Conservation (phyloP, 2,797 vertebrate genomes). For the Hephaestus fuliginosus region DNA sequence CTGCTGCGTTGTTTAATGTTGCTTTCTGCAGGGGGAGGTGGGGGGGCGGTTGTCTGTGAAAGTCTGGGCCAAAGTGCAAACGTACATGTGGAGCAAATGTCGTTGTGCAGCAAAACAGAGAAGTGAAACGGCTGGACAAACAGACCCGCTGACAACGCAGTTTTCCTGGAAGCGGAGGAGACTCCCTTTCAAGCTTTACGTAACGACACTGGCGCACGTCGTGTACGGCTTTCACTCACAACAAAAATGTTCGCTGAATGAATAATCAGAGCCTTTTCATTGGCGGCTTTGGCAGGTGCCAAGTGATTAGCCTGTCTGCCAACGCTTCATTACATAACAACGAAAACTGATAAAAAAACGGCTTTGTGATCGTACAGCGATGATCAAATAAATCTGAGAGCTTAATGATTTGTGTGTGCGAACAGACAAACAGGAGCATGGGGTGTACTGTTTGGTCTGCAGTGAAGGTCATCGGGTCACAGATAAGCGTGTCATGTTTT, state of each 20-base stretch:
- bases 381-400: background rate
- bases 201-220: conserved; percentile 14
- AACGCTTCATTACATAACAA: conserved; percentile 36
- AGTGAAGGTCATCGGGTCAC: background rate
- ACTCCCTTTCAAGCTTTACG: conserved; percentile 26
- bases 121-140: conserved; percentile 67
- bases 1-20: background rate
- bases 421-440: background rate
- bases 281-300: background rate
- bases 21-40: background rate
- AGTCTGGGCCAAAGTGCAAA: conserved; percentile 21
- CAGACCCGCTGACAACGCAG: conserved; percentile 12
- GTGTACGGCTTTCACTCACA: background rate
- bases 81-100: conserved; percentile 32
- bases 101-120: conserved; percentile 22
- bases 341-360: conserved; percentile 1
- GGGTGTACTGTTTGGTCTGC: background rate
- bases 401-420: background rate
- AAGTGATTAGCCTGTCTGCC: conserved; percentile 34
- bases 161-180: background rate
- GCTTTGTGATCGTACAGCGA: background rate
- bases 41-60: background rate
- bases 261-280: conserved; percentile 28
- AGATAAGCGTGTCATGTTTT: background rate
- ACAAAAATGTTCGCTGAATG: background rate